Base-by-base conservation (phyloP, 2,113 vertebrate species). In the Onychostruthus taczanowskii region DNA sequence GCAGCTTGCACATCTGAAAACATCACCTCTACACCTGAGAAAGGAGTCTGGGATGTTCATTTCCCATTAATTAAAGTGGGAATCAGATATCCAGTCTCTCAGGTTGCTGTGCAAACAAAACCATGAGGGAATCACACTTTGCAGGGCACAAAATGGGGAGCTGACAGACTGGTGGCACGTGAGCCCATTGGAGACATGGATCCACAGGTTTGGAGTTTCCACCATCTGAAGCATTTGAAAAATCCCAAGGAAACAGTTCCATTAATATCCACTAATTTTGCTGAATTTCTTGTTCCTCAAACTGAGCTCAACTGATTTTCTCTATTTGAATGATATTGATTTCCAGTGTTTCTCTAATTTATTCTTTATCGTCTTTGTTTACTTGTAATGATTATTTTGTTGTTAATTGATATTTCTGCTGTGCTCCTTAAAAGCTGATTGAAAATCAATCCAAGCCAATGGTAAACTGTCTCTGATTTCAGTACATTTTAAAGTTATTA, bases 381-480 rank as follows among this genome's bases (percentile, higher is more conserved):
- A 94, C 73, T 85, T 56, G 47, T 94, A 95, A 92, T 75, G 94
- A 96, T 93, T 92, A 88, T 90, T 92, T 61, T 2, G 2, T 33
- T 92, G 49, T 67, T 97, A 97, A 96, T 89, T 96, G 94, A 53
- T 89, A 73, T 24, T 84, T 93, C 47, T 94, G 15, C 26, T 67
- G 24, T 77, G 68, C 43, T 88, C 46, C 28, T 89, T 84, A 81
- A 84, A 88, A 73, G 68, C 16, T 39, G 68, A 84, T 43, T 67
- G 72, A 88, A 95, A 95, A 68, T 23, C 12, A 3, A 43, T 84
- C 24, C 12, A 33, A 92, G 64, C 53, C 56, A 74, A 33, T 58
- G 17, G n/a, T 33, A 68, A 75, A 59, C 55, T 64, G 11, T 28
- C 35, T 53, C 39, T 9, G 61, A 61, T 84, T 90, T 81, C 37